Evolutionary conservation across 2,797 vertebrate genomes (phyloP).

Genomic region (Chelon auratus): DNA sequence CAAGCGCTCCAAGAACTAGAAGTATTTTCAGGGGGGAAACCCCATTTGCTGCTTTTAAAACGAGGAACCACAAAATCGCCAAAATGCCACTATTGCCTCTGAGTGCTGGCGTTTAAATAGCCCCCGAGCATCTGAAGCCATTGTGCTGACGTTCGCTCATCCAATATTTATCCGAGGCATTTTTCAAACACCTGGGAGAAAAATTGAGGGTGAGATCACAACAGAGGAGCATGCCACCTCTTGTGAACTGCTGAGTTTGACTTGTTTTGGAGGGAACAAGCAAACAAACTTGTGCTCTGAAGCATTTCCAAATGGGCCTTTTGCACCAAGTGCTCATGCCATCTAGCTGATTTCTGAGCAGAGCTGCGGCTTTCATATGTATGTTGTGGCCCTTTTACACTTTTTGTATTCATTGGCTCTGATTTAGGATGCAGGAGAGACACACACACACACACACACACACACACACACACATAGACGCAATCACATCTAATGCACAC

Average conservation of each 20-base stretch:
- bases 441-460: neutral
- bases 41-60: slow-evolving; percentile 37
- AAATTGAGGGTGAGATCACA: slow-evolving; percentile 50
- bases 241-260: slow-evolving; percentile 66
- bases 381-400: slow-evolving; percentile 15
- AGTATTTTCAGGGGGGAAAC: slow-evolving; percentile 22
- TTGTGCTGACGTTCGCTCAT: slow-evolving; percentile 67
- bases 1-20: slow-evolving; percentile 14
- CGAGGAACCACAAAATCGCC: slow-evolving; percentile 31
- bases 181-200: slow-evolving; percentile 63
- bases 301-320: slow-evolving; percentile 40
- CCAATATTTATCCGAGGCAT: slow-evolving; percentile 65
- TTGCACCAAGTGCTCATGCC: slow-evolving; percentile 4
- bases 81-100: slow-evolving; percentile 33
- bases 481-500: slow-evolving; percentile 33
- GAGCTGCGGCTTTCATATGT: slow-evolving; percentile 27
- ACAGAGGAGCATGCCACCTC: slow-evolving; percentile 55
- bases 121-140: slow-evolving; percentile 42
- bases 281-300: slow-evolving; percentile 59
- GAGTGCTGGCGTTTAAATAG: slow-evolving; percentile 31
- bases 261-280: slow-evolving; percentile 56
- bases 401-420: slow-evolving; percentile 13
- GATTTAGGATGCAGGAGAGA: slow-evolving; percentile 20
- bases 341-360: slow-evolving; percentile 26
- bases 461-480: slow-evolving; percentile 14